Percentiles rank a stretch among this genome's conserved stretches.
These are phyloP conservation scores for Scortum barcoo DNA, from an alignment of 2,113 vertebrate species.

Conservation along the genomic window DNA sequence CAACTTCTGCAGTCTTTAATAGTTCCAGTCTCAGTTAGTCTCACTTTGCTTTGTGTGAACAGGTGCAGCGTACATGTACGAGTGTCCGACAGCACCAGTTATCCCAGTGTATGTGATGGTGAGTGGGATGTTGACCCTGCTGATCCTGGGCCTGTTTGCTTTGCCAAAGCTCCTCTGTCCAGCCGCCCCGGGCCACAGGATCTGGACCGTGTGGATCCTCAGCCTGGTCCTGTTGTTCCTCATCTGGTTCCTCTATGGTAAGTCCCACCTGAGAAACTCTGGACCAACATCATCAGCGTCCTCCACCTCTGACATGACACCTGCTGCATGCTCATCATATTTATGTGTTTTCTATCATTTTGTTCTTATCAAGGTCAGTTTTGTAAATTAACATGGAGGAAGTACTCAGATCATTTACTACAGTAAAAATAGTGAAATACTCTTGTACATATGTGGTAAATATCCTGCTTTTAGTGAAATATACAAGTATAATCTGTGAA, in stretches of 20 bases:
- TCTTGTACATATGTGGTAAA: no score
- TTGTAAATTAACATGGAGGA: no score
- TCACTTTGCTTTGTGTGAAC: background rate
- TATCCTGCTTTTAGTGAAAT: no score
- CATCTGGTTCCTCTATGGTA: slow-evolving; percentile 44
- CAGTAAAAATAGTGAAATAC: no score
- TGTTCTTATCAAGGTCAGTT: no score
- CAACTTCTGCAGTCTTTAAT: no score
- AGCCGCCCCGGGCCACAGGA: fast-evolving
- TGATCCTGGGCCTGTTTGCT: slow-evolving; percentile 12
- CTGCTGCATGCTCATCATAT: no score
- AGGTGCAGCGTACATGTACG: slow-evolving; percentile 29
- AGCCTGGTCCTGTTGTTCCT: slow-evolving; percentile 9
- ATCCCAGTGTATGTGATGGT: slow-evolving; percentile 56
- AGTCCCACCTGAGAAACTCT: background rate
- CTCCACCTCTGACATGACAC: no score
- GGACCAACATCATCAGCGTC: no score
- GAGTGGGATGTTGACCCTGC: slow-evolving; percentile 31
- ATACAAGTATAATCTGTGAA: no score
- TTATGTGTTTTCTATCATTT: no score
- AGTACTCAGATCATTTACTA: no score
- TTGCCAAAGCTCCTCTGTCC: slow-evolving; percentile 32
- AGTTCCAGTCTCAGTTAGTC: background rate
- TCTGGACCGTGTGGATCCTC: background rate
- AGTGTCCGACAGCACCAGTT: slow-evolving; percentile 43